Percentiles rank a stretch among this genome's conserved stretches.
Evolutionary conservation across 2,888 invertebrate genomes (phyloP).

Genomic region (Himalopsyche kuldschensis): DNA sequence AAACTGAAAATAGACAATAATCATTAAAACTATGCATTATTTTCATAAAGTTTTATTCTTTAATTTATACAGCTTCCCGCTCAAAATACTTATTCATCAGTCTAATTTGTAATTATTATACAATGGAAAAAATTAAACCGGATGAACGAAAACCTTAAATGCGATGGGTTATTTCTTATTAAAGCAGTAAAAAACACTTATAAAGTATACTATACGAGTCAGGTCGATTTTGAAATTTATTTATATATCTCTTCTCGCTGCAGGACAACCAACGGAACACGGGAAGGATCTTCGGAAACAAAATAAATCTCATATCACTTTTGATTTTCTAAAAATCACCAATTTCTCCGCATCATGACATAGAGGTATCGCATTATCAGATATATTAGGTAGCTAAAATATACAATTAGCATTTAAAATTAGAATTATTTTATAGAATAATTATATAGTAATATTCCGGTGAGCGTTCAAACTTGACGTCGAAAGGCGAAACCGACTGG

Average conservation of each 20-base stretch:
- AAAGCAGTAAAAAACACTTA: conserved; percentile 5
- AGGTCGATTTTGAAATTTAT: neutral
- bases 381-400: neutral
- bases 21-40: neutral
- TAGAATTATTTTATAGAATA: neutral
- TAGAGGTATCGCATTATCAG: conserved; percentile 1
- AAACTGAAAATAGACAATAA: neutral
- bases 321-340: conserved; percentile 16
- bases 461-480: neutral
- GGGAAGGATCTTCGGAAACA: neutral
- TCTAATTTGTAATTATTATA: neutral
- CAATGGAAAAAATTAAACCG: neutral
- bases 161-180: neutral
- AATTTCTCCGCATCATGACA: neutral
- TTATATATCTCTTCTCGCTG: neutral
- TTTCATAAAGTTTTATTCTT: neutral
- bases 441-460: neutral
- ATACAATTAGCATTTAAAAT: neutral
- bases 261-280: neutral
- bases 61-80: neutral
- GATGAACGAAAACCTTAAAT: neutral
- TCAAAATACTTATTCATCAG: conserved; percentile 3
- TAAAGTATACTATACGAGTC: neutral
- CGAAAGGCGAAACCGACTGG: neutral
- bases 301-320: conserved; percentile 1